phyloP scores from a whole-genome alignment of 2,888 invertebrate species.

The Microctonus hyperodae region DNA sequence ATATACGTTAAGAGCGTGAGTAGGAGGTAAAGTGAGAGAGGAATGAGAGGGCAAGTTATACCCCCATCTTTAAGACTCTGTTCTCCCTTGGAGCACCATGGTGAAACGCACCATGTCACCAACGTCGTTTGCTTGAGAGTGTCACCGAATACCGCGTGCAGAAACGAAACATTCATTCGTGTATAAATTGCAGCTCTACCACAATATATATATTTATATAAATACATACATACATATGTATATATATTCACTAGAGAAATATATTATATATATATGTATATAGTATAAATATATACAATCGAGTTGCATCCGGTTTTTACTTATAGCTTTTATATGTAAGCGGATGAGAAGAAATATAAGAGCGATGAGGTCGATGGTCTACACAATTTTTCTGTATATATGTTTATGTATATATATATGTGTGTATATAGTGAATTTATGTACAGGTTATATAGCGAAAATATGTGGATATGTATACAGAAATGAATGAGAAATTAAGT shows the following conservation, averaged over 20 bases:
- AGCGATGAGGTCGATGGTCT: conserved; percentile 7
- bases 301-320: conserved; percentile 23
- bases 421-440: too few relatives aligned
- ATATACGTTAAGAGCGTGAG: conserved; percentile 39
- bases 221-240: too few relatives aligned
- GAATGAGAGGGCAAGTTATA: neutral
- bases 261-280: neutral
- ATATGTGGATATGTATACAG: neutral
- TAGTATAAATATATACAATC: too few relatives aligned
- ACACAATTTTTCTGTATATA: neutral
- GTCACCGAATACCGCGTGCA: conserved; percentile 31
- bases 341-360: neutral
- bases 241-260: too few relatives aligned
- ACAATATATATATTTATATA: conserved; percentile 37
- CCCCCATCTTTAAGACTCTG: conserved; percentile 45
- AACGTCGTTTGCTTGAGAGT: conserved; percentile 27
- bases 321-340: neutral
- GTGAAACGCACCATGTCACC: conserved; percentile 38
- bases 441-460: neutral
- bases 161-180: conserved; percentile 34
- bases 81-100: conserved; percentile 39
- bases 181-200: conserved; percentile 39
- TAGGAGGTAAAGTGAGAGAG: conserved; percentile 25
- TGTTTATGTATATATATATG: too few relatives aligned
- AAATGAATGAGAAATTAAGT: neutral